These are phyloP conservation scores for Eretmocerus hayati DNA, from an alignment of 2,888 invertebrate species.

Conservation along the genomic window DNA sequence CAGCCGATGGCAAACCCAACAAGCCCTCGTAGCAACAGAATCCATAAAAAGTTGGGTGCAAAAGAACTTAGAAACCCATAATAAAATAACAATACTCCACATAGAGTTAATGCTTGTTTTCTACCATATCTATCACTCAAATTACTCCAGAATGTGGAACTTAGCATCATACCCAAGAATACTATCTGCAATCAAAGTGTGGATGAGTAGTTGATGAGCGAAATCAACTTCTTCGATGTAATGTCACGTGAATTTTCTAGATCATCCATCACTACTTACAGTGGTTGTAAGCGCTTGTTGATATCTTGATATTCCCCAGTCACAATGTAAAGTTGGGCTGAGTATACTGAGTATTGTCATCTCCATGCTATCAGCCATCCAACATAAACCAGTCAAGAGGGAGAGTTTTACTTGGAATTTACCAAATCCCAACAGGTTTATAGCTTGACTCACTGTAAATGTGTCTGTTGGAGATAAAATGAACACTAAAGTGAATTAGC, in stretches of 20 bases:
- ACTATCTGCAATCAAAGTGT: conserved; percentile 54
- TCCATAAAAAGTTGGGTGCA: conserved; percentile 86
- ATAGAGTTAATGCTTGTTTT: conserved; percentile 85
- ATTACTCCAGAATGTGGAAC: conserved; percentile 93
- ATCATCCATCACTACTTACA: conserved; percentile 49
- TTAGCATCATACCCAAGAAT: conserved; percentile 94
- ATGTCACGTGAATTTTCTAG: not conserved
- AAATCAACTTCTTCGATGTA: too few species aligned
- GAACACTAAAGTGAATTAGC: too few species aligned
- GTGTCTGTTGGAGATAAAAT: conserved; percentile 56
- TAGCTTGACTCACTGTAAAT: conserved; percentile 79
- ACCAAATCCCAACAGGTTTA: conserved; percentile 80
- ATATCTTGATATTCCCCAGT: conserved; percentile 86
- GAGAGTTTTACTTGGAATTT: conserved; percentile 86
- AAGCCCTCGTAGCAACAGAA: conserved; percentile 80
- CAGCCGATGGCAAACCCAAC: conserved; percentile 96
- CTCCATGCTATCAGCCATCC: conserved; percentile 99
- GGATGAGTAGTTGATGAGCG: too few species aligned
- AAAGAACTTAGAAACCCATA: conserved; percentile 86
- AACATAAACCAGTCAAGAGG: conserved; percentile 76
- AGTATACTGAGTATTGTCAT: conserved; percentile 94
- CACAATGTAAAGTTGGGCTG: conserved; percentile 88
- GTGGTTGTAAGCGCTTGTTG: conserved; percentile 91
- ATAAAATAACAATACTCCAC: conserved; percentile 83
- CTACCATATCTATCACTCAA: conserved; percentile 89